These are phyloP conservation scores for Caenorhabditis parvicauda DNA, from an alignment of 2,888 invertebrate genomes.

Conservation along the genomic window DNA sequence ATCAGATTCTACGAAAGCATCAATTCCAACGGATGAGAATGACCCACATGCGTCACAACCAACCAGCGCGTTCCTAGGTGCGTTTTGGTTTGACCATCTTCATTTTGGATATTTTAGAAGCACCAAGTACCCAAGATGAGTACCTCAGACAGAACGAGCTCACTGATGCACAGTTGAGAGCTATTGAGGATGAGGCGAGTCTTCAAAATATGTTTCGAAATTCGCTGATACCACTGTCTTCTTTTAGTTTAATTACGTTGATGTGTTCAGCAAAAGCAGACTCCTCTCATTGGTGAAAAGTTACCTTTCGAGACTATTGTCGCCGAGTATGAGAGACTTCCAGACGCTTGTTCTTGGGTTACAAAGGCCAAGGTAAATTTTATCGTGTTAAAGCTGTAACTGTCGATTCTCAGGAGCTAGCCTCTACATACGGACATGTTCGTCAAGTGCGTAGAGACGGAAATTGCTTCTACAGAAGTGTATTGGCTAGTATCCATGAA, in stretches of 20 bases:
- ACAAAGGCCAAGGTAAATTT: constrained; percentile 21
- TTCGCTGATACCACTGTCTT: neutral
- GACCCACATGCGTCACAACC: no score
- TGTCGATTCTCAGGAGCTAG: constrained; percentile 13
- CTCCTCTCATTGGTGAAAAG: constrained; percentile 30
- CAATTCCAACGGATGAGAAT: no score
- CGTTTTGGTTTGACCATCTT: no score
- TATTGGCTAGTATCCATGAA: constrained; percentile 47
- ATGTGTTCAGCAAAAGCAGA: constrained; percentile 26
- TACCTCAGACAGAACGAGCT: constrained; percentile 14
- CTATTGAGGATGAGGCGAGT: constrained; percentile 50
- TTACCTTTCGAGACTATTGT: constrained; percentile 19
- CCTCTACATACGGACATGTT: constrained; percentile 39
- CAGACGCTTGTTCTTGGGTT: no score
- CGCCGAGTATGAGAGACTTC: constrained; percentile 26
- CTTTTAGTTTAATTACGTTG: neutral
- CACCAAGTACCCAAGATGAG: no score
- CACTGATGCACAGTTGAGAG: constrained; percentile 36
- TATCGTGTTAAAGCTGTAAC: neutral
- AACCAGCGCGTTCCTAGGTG: no score
- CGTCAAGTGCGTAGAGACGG: constrained; percentile 57
- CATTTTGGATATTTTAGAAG: no score
- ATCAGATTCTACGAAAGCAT: no score
- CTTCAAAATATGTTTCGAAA: neutral
- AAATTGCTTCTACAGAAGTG: constrained; percentile 55